These are phyloP conservation scores for Harmothoe impar DNA, from an alignment of 2,888 invertebrate genomes.

Conservation along the genomic window DNA sequence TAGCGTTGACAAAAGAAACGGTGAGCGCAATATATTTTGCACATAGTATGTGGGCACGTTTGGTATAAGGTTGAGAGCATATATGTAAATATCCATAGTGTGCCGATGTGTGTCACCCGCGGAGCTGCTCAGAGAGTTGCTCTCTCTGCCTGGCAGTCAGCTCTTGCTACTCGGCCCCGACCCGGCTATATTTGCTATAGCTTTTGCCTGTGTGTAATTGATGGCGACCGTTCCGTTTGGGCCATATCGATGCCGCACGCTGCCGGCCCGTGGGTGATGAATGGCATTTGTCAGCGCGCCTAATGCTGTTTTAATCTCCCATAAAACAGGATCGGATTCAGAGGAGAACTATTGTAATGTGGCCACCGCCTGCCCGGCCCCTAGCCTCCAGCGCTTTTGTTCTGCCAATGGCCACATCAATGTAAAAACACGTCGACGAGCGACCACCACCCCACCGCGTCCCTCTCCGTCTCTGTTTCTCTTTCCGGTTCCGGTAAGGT, in stretches of 20 bases:
- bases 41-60: too few relatives aligned
- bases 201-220: constrained; percentile 16
- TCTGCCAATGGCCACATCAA: constrained; percentile 14
- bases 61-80: background rate
- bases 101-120: background rate
- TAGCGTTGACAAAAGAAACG: too few relatives aligned
- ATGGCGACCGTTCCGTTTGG: constrained; percentile 44
- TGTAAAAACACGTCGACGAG: constrained; percentile 7
- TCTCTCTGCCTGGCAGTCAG: background rate
- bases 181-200: constrained; percentile 50
- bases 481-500: constrained; percentile 5
- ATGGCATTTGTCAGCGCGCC: constrained; percentile 56
- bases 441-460: background rate
- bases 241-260: constrained; percentile 50
- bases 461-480: constrained; percentile 14
- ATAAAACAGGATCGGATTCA: constrained; percentile 56
- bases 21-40: too few relatives aligned
- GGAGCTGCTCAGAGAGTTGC: background rate
- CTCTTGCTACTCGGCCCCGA: background rate
- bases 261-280: constrained; percentile 25
- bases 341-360: constrained; percentile 49
- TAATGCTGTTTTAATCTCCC: constrained; percentile 56
- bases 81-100: background rate
- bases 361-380: background rate
- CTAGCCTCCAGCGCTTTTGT: constrained; percentile 40